A percentile compares a stretch with the other conserved stretches of the same genome.
Evolutionary conservation across 2,113 vertebrate genomes (phyloP).

Genomic region (Ptychochromis oligacanthus): DNA sequence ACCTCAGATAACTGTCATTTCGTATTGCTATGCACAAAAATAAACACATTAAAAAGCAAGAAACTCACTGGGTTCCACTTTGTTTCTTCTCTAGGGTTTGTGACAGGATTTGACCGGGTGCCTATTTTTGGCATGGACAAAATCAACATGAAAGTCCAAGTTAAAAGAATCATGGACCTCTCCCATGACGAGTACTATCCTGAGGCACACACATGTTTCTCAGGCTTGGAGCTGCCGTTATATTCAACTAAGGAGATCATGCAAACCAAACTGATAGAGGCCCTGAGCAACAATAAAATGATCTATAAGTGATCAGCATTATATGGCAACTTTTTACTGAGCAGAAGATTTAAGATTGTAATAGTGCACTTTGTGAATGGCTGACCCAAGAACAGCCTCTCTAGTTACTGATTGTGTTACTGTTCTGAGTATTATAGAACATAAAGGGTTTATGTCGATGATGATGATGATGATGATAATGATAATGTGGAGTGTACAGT

Average conservation of each 20-base stretch:
- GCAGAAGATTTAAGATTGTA: background rate
- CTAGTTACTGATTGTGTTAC: background rate
- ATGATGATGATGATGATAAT: background rate
- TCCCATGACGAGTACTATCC: conserved; percentile 67
- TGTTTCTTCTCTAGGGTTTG: conserved; percentile 71
- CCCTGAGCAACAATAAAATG: conserved; percentile 63
- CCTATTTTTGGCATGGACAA: conserved; percentile 53
- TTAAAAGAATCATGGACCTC: rapidly evolving
- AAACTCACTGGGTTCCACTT: background rate
- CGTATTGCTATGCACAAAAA: background rate
- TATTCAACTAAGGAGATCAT: conserved; percentile 71
- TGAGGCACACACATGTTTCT: conserved; percentile 60
- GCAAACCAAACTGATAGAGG: conserved; percentile 65
- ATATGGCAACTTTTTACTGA: background rate
- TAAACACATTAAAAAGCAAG: background rate
- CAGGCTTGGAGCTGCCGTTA: conserved; percentile 64
- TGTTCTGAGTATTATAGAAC: no score
- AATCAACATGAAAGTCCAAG: conserved; percentile 64
- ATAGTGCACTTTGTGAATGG: background rate
- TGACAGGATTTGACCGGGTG: conserved; percentile 76
- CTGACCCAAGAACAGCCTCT: background rate
- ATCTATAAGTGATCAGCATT: conserved; percentile 31
- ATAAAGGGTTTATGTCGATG: no score
- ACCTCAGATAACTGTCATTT: background rate
- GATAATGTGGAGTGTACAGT: background rate